Evolutionary conservation across 1,140 invertebrate species (phyloP).

Genomic region (Arctopsyche grandis): DNA sequence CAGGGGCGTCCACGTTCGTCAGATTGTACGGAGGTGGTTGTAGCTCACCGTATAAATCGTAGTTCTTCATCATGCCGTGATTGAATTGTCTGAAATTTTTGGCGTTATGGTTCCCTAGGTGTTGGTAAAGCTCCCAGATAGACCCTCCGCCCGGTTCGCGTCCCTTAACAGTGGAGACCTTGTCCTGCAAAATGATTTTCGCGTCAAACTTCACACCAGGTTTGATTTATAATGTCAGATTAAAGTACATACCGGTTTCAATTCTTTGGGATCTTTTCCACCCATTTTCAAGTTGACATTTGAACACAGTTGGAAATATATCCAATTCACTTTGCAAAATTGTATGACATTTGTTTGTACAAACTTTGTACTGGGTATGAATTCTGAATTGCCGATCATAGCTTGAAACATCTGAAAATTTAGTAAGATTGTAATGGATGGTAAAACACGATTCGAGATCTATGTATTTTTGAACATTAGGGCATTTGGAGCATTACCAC

Average conservation of each 20-base stretch:
- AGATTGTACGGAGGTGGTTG: conserved; percentile 73
- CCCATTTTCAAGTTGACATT: conserved; percentile 69
- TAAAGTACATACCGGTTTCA: conserved; percentile 63
- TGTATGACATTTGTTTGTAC: conserved; percentile 63
- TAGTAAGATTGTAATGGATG: not conserved
- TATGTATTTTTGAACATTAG: conserved; percentile 52
- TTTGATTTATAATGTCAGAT: not conserved
- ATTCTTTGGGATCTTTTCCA: conserved; percentile 66
- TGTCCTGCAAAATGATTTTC: conserved; percentile 59
- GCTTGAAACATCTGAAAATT: not conserved
- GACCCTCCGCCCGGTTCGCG: conserved; percentile 85
- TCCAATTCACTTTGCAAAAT: conserved; percentile 64
- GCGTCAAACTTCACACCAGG: not conserved
- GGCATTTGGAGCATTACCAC: too few species aligned
- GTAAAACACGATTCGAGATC: not conserved
- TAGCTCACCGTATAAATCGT: conserved; percentile 60
- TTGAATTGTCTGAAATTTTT: conserved; percentile 64
- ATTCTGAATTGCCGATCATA: conserved; percentile 66
- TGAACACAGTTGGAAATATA: conserved; percentile 67
- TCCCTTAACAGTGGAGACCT: conserved; percentile 76
- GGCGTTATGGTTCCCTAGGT: conserved; percentile 68
- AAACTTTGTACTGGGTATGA: conserved; percentile 66
- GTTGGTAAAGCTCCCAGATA: conserved; percentile 79
- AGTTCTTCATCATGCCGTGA: conserved; percentile 61
- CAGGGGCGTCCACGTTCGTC: conserved; percentile 68